Evolutionary conservation across 2,797 vertebrate genomes (phyloP).

Genomic region (Epinephelus malabaricus): DNA sequence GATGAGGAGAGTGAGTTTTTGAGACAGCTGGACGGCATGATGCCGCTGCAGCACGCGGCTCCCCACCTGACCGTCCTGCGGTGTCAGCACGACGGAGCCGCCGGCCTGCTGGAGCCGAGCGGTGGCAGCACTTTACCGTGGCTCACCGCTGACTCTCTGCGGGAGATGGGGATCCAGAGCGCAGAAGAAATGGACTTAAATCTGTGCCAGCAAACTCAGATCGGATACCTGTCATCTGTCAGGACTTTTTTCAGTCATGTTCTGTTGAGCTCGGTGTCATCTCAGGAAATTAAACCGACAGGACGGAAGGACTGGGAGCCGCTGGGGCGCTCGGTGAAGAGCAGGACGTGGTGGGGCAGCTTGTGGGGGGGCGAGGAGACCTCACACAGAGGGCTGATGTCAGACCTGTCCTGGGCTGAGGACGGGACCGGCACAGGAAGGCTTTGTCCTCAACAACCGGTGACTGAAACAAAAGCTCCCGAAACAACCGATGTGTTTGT

Average conservation of each 20-base stretch:
- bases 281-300: constrained; percentile 45
- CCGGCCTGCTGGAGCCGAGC: constrained; percentile 30
- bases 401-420: constrained; percentile 47
- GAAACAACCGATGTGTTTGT: constrained; percentile 47
- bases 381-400: constrained; percentile 27
- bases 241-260: constrained; percentile 69
- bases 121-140: constrained; percentile 48
- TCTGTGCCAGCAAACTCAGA: constrained; percentile 37
- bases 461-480: constrained; percentile 48
- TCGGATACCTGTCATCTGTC: constrained; percentile 44
- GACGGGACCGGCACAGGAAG: constrained; percentile 14
- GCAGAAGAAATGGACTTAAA: constrained; percentile 16
- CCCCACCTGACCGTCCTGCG: constrained; percentile 57
- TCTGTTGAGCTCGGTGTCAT: constrained; percentile 41
- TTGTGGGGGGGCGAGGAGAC: constrained; percentile 59
- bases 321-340: not conserved
- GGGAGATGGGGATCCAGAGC: constrained; percentile 68
- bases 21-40: constrained; percentile 60
- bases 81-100: constrained; percentile 50
- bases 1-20: constrained; percentile 63
- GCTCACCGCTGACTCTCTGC: constrained; percentile 70
- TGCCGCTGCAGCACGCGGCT: constrained; percentile 45
- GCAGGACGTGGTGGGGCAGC: constrained; percentile 67
- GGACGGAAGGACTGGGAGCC: constrained; percentile 33
- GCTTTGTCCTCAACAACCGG: constrained; percentile 62